Base-by-base conservation (phyloP, 2,888 invertebrate genomes). In the Euzetes globulus region DNA sequence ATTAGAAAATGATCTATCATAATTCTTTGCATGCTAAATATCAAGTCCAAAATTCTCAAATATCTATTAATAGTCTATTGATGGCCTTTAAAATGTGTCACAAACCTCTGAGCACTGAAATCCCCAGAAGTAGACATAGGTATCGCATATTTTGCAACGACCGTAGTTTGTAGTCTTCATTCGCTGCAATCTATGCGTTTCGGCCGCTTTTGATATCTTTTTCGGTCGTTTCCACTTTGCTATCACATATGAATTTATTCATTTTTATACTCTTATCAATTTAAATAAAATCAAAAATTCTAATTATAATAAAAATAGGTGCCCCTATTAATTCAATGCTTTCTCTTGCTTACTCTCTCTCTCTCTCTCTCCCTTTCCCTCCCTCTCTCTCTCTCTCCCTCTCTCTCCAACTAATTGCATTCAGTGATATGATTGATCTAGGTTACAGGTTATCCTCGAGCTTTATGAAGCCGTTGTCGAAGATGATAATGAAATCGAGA, bases 91-190 rank as follows among this genome's bases (percentile, higher is more conserved):
- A 27, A 27, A 4, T 22, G 9, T 19, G 2, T 25, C 2, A 41
- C 25, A 50, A 68, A 76, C 76, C 72, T 76, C 72, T 45, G 47
- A 71, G 41, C 76, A 76, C 55, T 75, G 72, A 22, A 68, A 73
- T 33, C 76, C 76, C 68, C 75, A 72, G 19, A 76, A 71, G 52
- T 76, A 76, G 52, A 76, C 75, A 72, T 76, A 76, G 15, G 76
- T 70, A 65, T 76, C 76, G 63, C 76, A 76, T 52, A 75, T 76
- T n/a, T 71, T 72, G 37, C 76, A 76, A 3, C 74, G 45, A 13
- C 75, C 76, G 33, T 75, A 76, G 50, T 75, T 75, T 68, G 76
- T 75, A n/a, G 72, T 72, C 52, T 75, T 71, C 52, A 76, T 75
- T 47, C 73, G 52, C 33, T 45, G 37, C 17, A 76, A 72, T 52